Base-by-base conservation (phyloP, 2,797 vertebrate species). In the Paramormyrops hopkinsi region DNA sequence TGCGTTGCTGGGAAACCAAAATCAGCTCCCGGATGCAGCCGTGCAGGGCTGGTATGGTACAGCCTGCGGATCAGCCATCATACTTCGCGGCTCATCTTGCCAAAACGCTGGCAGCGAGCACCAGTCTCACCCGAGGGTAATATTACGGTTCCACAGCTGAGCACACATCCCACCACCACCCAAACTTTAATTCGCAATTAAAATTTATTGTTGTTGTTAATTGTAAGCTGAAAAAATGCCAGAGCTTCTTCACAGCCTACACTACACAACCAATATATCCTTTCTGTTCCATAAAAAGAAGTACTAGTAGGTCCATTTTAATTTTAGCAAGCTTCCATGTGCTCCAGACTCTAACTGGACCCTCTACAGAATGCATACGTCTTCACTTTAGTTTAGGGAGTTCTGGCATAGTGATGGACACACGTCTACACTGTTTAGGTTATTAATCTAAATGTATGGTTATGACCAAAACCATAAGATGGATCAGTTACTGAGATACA, bases 1-100 rank as follows among this genome's bases (percentile, higher is more conserved):
- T 33, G 56, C 82, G 88, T 89, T 89, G 88, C 88, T 54, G 33
- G 88, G 88, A 82, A 88, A 88, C 88, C 73, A 89, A 89, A 65
- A 88, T n/a, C 9, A 25, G 33, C n/a, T 46, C 8, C 73, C 2
- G 5, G 50, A 56, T 83, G 7, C 33, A 41, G 48, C 51, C 44
- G 11, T 7, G 11, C n/a, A 5, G 50, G 50, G 73, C 19, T 82
- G n/a, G 44, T 19, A 19, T 53, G 6, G 19, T 19, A 50, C 17
- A 17, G 65, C 33, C 50, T 25, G 19, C 22, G 37, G 73, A 65
- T 83, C 69, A 2, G 50, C 14, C 37, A 46, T 59, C n/a, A 59
- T 19, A 25, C 56, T 48, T 51, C 51, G 0, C 2, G 37, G 73
- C 37, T n/a, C 14, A 79, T 79, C 33, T 41, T 44, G 8, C 19